Evolutionary conservation across 2,113 vertebrate genomes (phyloP).

Genomic region (Notothenia coriiceps): DNA sequence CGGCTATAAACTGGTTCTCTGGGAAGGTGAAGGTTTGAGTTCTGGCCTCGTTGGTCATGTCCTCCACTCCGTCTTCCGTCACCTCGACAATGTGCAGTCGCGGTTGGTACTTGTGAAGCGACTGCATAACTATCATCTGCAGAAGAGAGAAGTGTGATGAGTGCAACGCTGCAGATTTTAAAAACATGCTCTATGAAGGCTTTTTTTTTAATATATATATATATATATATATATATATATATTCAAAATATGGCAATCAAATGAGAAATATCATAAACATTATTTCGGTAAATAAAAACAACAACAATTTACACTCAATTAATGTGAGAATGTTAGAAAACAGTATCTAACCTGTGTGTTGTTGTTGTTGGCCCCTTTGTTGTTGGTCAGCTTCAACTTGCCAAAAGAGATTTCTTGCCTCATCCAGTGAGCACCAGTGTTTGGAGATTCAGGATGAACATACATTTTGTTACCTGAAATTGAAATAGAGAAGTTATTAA

Average conservation of each 20-base stretch:
- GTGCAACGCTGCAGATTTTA: not conserved
- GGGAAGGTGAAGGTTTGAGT: conserved; percentile 97
- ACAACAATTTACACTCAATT: not conserved
- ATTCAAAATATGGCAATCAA: not conserved
- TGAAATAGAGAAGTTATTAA: not conserved
- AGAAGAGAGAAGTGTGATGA: conserved; percentile 32
- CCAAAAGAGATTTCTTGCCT: conserved; percentile 99
- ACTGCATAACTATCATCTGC: conserved; percentile 98
- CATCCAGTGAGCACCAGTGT: conserved; percentile 99
- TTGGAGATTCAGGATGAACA: conserved; percentile 97
- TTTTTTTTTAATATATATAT: too few relatives aligned
- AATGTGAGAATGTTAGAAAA: not conserved
- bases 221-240: not conserved
- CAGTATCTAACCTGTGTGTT: conserved; percentile 91
- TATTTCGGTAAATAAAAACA: not conserved
- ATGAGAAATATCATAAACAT: not conserved
- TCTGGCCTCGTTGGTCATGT: conserved; percentile 93
- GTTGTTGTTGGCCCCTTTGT: conserved; percentile 98
- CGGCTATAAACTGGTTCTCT: conserved; percentile 97
- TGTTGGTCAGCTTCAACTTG: conserved; percentile 98
- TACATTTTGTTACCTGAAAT: conserved; percentile 95
- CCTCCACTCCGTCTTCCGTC: conserved; percentile 96
- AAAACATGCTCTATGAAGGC: not conserved
- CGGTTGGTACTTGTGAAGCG: conserved; percentile 97
- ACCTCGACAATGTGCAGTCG: conserved; percentile 98